phyloP scores from a whole-genome alignment of 2,113 vertebrate species.

The Eretmochelys imbricata region DNA sequence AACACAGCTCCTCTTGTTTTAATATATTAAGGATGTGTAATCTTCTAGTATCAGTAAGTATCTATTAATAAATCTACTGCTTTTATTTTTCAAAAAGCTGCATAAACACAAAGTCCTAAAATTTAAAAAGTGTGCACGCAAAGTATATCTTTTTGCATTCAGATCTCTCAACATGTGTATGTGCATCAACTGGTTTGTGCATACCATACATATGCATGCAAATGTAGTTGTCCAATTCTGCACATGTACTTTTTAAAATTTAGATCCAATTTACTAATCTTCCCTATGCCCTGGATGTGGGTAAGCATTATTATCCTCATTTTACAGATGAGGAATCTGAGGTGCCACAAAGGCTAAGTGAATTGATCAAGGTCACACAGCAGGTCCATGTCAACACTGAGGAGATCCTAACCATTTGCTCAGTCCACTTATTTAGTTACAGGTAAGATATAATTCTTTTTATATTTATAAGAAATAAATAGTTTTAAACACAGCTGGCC shows the following conservation, averaged over 20 bases:
- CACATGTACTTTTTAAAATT: neutral
- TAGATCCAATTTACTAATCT: neutral
- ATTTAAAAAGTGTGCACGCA: neutral
- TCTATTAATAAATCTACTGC: neutral
- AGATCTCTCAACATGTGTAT: neutral
- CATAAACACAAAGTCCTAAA: neutral
- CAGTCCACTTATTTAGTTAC: neutral
- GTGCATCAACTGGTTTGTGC: neutral
- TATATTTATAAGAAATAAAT: neutral
- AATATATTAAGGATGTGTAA: neutral
- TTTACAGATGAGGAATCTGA: neutral
- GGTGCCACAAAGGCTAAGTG: neutral
- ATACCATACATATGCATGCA: neutral
- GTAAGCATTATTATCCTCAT: neutral
- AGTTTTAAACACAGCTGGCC: neutral
- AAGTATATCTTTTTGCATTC: neutral
- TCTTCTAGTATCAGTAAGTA: neutral
- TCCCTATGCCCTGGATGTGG: neutral
- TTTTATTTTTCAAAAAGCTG: neutral
- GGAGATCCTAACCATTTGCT: slow-evolving; percentile 6
- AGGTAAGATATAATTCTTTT: neutral
- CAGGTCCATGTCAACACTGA: neutral
- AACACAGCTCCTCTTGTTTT: neutral
- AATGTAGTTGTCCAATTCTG: neutral
- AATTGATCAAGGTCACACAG: neutral